Evolutionary conservation across 2,797 vertebrate species (phyloP), one percentile per base, ranked within the genome.

Genomic region (Triplophysa bombifrons): DNA sequence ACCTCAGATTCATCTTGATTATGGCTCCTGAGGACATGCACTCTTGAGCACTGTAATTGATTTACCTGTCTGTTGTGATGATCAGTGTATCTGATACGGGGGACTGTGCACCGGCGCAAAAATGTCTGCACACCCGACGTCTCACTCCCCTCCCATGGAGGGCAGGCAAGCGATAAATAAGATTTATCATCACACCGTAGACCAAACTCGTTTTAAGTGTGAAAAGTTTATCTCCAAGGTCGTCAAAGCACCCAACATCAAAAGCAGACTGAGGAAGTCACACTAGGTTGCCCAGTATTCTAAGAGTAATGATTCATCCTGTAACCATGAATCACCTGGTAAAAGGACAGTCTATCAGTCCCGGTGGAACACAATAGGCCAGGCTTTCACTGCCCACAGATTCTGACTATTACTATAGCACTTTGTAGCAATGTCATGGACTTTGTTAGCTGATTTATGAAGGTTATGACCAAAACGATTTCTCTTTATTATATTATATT

Each of bases 171-270:
- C 74, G 78, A 90, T 92, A 90, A 91, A 91, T 83, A 77, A 87
- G 87, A 93, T 92, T 91, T 89, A 91, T 89, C 86, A 89, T 85
- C 85, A 77, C 84, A 84, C 82, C 46, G 84, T 76, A 87, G 87
- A 87, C 87, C 88, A 89, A 91, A 92, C 87, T 89, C 82, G 20
- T 84, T 65, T 67, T 44, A 82, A 89, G 88, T 85, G 80, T 88
- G 90, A 90, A 91, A 92, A 88, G 88, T 92, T 92, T 93, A 92
- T 92, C 89, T 92, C 87, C 85, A 89, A 91, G 89, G 90, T 88
- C 82, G 55, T 44, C 78, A 71, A 84, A 82, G 80, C 87, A 87
- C 65, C 41, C 63, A 20, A 60, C 70, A 76, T 84, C 76, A 84
- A 83, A 76, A 55, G 74, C 58, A 76, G 75, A 44, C 55, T 74